Base-by-base conservation (phyloP, 2,888 invertebrate species). In the Ophioninae sp. region DNA sequence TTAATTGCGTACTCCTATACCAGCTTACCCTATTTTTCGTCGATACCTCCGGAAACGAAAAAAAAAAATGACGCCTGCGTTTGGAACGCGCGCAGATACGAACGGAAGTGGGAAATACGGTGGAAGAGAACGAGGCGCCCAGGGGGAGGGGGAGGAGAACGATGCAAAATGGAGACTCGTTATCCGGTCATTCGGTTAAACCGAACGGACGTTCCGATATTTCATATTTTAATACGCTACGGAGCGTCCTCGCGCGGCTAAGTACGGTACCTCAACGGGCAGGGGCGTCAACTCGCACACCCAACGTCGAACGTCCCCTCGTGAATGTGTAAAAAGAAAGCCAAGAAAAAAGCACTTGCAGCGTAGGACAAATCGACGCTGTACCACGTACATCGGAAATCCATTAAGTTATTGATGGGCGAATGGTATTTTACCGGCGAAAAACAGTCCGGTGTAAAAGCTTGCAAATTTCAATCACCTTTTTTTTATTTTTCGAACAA, bases 141-240 rank as follows among this genome's bases (percentile, higher is more conserved):
- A 21, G 67, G 7, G 17, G 65, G 65, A 68, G 10, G 7, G 6
- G 6, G 13, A 37, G 65, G 41, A 17, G 74, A 64, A 39, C 76
- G 76, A 61, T 64, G 59, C 68, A 57, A 82, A 76, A 77, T 77
- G 83, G 76, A 73, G 73, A 80, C 72, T 83, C 83, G 83, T 77
- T 77, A 80, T 83, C 77, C 83, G 80, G 67, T 41, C 68, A 56
- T 70, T 70, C 81, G 76, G 77, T 83, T 83, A 83, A 83, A 73
- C 79, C 79, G n/a, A 77, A 83, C 80, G 80, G 83, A 83, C 76
- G 64, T 44, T 57, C 73, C 73, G 79, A 83, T 83, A 83, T 80
- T 83, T 80, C 79, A 83, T 79, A n/a, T n/a, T 83, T 80, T 77
- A 80, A 80, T 73, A 80, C 70, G 83, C 72, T 76, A 73, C 76